Evolutionary conservation across 2,797 vertebrate species (phyloP).

Genomic region (Enteromius treurensis): DNA sequence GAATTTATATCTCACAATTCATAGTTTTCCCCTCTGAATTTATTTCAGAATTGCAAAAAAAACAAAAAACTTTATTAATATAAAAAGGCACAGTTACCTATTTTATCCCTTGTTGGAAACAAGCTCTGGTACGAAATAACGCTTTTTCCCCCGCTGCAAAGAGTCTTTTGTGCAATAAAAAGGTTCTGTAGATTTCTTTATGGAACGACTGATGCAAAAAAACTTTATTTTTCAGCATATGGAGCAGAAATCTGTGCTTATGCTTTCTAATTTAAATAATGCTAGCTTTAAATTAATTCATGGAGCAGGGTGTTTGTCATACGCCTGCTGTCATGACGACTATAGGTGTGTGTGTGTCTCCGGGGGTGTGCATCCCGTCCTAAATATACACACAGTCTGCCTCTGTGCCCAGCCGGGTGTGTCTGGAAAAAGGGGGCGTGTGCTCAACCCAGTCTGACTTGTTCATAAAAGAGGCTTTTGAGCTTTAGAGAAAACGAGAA

Average conservation of each 20-base stretch:
- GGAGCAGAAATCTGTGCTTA: not conserved
- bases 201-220: not conserved
- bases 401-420: slow-evolving; percentile 68
- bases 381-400: slow-evolving; percentile 51
- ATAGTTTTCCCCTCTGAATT: not conserved
- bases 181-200: not conserved
- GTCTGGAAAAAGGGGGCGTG: slow-evolving; percentile 74
- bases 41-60: not conserved
- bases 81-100: not conserved
- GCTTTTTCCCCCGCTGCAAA: not conserved
- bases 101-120: not conserved
- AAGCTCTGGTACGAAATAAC: not conserved
- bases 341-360: slow-evolving; percentile 6
- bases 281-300: not conserved
- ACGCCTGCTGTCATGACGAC: slow-evolving; percentile 17
- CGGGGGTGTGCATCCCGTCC: slow-evolving; percentile 29
- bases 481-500: slow-evolving; percentile 54
- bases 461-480: slow-evolving; percentile 80
- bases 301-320: slow-evolving; percentile 12
- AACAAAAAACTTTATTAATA: not conserved
- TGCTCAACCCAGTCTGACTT: slow-evolving; percentile 64
- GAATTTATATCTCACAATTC: not conserved
- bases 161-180: not conserved
- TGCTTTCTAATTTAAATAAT: not conserved
- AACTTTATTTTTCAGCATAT: not conserved